phyloP scores from a whole-genome alignment of 23 tunicate species.

The Trididemnum clinides region DNA sequence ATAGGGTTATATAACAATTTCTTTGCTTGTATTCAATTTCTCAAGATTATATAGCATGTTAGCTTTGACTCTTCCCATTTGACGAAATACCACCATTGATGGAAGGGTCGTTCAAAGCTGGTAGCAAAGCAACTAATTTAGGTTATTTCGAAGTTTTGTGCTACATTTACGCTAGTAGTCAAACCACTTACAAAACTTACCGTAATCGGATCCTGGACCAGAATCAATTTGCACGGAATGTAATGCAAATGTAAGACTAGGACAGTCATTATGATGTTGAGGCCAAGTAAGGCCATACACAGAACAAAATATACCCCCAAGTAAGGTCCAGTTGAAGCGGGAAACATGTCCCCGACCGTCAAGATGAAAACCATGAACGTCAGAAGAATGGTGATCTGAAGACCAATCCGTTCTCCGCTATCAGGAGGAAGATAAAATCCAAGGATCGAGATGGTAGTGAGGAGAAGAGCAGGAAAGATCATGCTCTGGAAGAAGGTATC shows the following conservation, averaged over 20 bases:
- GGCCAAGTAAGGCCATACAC: conserved; percentile 83
- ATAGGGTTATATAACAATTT: no score
- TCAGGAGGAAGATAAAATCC: conserved; percentile 94
- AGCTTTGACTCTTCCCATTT: no score
- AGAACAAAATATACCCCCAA: conserved; percentile 84
- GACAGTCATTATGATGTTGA: conserved; percentile 84
- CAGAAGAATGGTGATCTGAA: conserved; percentile 84
- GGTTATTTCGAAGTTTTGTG: no score
- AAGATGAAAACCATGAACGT: conserved; percentile 90
- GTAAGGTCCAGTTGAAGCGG: conserved; percentile 90
- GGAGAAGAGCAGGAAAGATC: conserved; percentile 85
- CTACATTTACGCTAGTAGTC: no score
- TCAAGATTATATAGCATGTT: no score
- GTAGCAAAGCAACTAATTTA: no score
- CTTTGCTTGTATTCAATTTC: no score
- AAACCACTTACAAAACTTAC: conserved; percentile 30
- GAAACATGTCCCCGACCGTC: conserved; percentile 94
- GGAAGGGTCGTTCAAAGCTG: no score
- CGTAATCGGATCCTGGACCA: not conserved
- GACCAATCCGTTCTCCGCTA: conserved; percentile 90
- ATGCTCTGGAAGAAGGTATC: conserved; percentile 50
- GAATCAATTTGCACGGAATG: conserved; percentile 66
- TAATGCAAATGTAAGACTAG: conserved; percentile 74
- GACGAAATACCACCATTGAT: no score
- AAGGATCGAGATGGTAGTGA: conserved; percentile 71